phyloP scores from a whole-genome alignment of 2,888 invertebrate species.

The Rhagium mordax region DNA sequence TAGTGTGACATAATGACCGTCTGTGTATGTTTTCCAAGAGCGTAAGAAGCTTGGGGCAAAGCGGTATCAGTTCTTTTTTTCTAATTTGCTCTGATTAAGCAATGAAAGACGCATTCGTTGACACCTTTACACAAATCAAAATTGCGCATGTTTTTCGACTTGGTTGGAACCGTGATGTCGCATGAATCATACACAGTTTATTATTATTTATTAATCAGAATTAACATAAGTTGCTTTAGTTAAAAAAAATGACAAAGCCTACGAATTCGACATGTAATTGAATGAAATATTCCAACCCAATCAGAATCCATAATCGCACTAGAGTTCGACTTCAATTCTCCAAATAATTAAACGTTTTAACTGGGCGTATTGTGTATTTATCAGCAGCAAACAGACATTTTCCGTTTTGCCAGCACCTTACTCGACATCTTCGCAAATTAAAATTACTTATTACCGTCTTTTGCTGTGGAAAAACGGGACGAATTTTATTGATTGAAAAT shows the following conservation, averaged over 20 bases:
- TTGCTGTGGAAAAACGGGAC: neutral
- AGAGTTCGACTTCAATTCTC: conserved; percentile 31
- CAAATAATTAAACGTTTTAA: conserved; percentile 62
- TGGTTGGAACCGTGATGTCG: neutral
- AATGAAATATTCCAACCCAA: neutral
- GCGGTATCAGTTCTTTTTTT: too few species aligned
- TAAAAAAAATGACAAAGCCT: neutral
- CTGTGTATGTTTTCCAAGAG: too few species aligned
- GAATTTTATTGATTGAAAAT: neutral
- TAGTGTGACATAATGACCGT: too few species aligned
- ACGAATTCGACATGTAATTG: neutral
- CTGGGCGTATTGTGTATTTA: conserved; percentile 61
- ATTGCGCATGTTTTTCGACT: too few species aligned
- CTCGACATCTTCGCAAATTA: conserved; percentile 57
- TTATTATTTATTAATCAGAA: neutral
- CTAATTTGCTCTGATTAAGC: too few species aligned
- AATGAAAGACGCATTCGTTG: too few species aligned
- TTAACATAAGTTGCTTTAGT: neutral
- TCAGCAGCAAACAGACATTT: conserved; percentile 61
- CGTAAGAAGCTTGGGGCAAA: too few species aligned
- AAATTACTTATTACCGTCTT: conserved; percentile 57
- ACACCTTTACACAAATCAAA: too few species aligned
- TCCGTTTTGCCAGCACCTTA: conserved; percentile 54
- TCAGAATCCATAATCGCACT: neutral
- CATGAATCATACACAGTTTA: neutral